A percentile compares a stretch with the other conserved stretches of the same genome.
phyloP scores from a whole-genome alignment of 2,113 vertebrate genomes.

The Charina bottae region DNA sequence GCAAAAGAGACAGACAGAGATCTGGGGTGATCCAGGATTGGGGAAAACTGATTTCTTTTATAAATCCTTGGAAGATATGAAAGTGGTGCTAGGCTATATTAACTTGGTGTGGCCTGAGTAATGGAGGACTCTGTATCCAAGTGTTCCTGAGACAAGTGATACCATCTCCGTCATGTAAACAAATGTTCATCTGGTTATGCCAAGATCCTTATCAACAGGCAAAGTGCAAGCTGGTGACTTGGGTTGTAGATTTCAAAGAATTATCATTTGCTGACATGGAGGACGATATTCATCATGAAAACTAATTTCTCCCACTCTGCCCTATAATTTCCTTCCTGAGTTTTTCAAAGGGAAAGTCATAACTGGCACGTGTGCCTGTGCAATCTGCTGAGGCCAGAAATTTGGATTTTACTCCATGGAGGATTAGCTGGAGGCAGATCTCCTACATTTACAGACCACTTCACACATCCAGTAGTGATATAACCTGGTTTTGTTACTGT shows the following conservation, averaged over 20 bases:
- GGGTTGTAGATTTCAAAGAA: conserved; percentile 21
- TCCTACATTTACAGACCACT: not conserved
- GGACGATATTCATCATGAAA: not conserved
- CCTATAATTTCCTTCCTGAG: not conserved
- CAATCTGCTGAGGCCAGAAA: not conserved
- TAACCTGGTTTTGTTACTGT: not conserved
- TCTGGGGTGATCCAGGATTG: not conserved
- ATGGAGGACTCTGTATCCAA: not conserved
- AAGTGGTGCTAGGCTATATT: not conserved
- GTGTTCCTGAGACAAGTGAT: not conserved
- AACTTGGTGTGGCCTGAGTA: not conserved
- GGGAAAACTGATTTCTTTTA: too few species aligned
- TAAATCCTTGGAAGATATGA: not conserved
- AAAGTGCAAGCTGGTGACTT: not conserved
- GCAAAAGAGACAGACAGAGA: not conserved
- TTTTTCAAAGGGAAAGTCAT: not conserved
- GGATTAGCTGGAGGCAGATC: not conserved
- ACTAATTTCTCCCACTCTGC: not conserved
- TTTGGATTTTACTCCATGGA: not conserved
- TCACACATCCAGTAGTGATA: not conserved
- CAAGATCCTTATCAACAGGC: not conserved
- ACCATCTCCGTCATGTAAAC: not conserved
- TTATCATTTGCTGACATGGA: not conserved
- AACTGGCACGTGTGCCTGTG: not conserved
- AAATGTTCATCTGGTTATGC: not conserved